Evolutionary conservation across 2,113 vertebrate species (phyloP).

Genomic region (Podocnemis expansa): DNA sequence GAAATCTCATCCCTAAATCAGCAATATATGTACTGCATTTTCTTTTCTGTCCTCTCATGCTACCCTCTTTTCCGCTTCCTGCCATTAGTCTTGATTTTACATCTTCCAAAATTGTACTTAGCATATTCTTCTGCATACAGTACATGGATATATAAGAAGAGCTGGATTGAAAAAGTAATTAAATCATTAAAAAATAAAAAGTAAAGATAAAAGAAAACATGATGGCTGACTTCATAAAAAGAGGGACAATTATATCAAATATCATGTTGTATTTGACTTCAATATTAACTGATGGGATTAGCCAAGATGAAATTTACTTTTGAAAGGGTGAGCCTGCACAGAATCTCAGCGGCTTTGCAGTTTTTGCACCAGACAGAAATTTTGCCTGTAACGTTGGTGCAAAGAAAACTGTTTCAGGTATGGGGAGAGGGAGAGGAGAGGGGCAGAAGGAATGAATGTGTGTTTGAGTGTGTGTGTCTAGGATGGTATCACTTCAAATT

Average conservation of each 20-base stretch:
- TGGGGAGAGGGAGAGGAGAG: neutral
- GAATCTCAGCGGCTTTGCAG: constrained; percentile 42
- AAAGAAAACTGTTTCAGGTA: neutral
- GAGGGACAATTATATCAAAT: constrained; percentile 69
- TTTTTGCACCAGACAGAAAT: constrained; percentile 37
- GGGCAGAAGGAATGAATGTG: neutral
- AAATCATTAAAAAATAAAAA: constrained; percentile 69
- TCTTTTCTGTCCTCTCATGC: constrained; percentile 6
- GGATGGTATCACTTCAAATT: neutral
- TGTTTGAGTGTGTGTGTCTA: neutral
- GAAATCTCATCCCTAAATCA: constrained; percentile 11
- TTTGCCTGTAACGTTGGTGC: neutral
- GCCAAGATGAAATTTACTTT: constrained; percentile 77
- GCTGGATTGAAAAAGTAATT: constrained; percentile 68
- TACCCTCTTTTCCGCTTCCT: neutral
- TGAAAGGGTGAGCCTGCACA: constrained; percentile 61
- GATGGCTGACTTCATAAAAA: constrained; percentile 52
- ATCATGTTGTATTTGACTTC: constrained; percentile 73
- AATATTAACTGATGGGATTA: constrained; percentile 78
- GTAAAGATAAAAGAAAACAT: constrained; percentile 51
- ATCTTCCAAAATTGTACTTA: constrained; percentile 15
- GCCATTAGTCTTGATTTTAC: constrained; percentile 31
- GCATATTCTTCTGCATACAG: constrained; percentile 36
- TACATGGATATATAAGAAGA: constrained; percentile 16
- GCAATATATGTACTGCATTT: neutral